Evolutionary conservation across 2,888 invertebrate genomes (phyloP), one percentile per base, ranked within the genome.

Genomic region (Miltochrista miniata): DNA sequence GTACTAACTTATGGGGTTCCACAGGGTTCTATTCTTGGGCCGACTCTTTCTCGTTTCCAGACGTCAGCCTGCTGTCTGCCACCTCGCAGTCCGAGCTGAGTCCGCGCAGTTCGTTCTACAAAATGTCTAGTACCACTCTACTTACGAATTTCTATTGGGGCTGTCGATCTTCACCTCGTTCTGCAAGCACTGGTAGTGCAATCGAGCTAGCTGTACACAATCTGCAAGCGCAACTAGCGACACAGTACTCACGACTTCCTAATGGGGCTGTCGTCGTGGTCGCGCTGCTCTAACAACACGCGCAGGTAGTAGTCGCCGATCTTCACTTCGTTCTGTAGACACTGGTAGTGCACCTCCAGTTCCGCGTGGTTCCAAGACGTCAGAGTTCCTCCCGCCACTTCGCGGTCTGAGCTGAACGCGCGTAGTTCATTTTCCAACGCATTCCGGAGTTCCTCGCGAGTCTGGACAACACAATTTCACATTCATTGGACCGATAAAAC

Each of bases 301-400:
- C 99, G 93, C 64, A 99, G 93, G 84, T 98, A 99, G 88, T 99
- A 99, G 85, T 99, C 99, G 12, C 99, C 99, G 70, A 99, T 99
- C 91, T 97, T 97, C 63, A 99, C 98, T 92, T 99, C 99, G 70
- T 98, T 98, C 50, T 96, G 95, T 60, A 99, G 93, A 74, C 98
- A 98, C 77, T 96, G 95, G 92, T 99, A 99, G 73, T 95, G 95
- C 11, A 99, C 95, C 92, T 98, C 98, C 79, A 99, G 97, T 87
- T 99, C 99, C 36, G 96, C 95, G 91, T 99, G 98, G 92, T 99
- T 99, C 99, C 99, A 99, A 0, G 98, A 97, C 0, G 97, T 96
- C 24, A 97, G 92, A 45, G 94, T 93, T n/a, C 94, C 95, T 18
- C 96, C 96, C 14, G 96, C 96, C 61, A 98, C 93, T 76, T 99